A percentile compares a stretch with the other conserved stretches of the same genome.
phyloP scores from a whole-genome alignment of 2,113 vertebrate genomes.

The Strigops habroptila region DNA sequence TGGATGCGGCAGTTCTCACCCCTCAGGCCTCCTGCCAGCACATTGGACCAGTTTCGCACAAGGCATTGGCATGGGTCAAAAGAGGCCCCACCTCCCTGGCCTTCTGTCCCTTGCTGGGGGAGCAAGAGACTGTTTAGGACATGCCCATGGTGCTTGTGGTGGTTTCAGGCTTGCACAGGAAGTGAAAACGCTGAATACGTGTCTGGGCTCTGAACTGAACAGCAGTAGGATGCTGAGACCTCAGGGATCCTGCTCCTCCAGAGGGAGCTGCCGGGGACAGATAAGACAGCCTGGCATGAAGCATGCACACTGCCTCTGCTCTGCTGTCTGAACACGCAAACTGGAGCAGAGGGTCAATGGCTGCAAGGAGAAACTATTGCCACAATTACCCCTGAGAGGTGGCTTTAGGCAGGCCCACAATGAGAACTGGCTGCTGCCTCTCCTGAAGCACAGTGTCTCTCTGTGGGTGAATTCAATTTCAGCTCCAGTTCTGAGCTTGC shows the following conservation, averaged over 20 bases:
- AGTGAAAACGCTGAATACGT: neutral
- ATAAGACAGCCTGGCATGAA: fast-evolving
- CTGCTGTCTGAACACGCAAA: fast-evolving
- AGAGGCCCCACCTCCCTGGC: neutral
- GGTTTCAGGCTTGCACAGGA: neutral
- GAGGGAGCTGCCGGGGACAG: neutral
- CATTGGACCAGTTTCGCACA: neutral
- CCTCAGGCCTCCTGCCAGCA: neutral
- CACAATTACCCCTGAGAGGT: neutral
- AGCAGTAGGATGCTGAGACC: neutral
- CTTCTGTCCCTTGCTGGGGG: neutral
- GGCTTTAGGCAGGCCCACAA: neutral
- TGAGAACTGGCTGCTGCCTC: neutral
- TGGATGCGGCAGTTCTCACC: neutral
- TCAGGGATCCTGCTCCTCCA: neutral
- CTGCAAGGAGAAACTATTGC: neutral
- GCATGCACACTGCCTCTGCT: fast-evolving
- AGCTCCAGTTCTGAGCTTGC: neutral
- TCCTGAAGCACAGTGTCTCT: neutral
- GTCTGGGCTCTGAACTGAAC: neutral
- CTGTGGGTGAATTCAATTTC: neutral
- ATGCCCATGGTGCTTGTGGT: fast-evolving
- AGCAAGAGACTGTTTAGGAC: neutral
- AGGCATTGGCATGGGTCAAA: neutral
- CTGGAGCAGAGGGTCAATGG: neutral